Base-by-base conservation (phyloP, 2,113 vertebrate genomes). In the Cromileptes altivelis region DNA sequence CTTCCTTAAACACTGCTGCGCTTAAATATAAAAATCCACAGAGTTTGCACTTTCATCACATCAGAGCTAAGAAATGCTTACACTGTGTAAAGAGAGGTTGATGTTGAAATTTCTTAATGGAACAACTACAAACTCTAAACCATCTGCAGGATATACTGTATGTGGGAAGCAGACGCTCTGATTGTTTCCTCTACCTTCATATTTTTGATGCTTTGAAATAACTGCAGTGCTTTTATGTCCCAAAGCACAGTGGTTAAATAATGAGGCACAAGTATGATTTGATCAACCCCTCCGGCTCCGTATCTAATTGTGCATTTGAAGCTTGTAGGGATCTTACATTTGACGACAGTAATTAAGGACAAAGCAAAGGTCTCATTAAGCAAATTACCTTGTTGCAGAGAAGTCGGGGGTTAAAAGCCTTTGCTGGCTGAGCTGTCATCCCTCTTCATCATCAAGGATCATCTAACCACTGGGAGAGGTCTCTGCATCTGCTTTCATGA, bases 361-460 rank as follows among this genome's bases (percentile, higher is more conserved):
- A 75, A 85, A 86, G 57, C 75, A 89, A 85, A 86, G 84, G 76
- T 88, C 80, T 92, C 86, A 91, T 93, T 92, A 92, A 85, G 71
- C 57, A 86, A 90, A 91, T 91, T 81, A 90, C 88, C 75, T 82
- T 85, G 58, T 78, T 90, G 86, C 61, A 60, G 61, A 83, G 69
- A 90, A 91, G 80, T 88, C 68, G 25, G 33, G 65, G 77, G 81
- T 87, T 92, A 88, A 87, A 93, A 92, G 80, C 83, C 75, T 87
- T 88, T 6, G 40, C 70, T 82, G 73, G 78, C 58, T 78, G 55
- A 80, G 75, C 79, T 82, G 78, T 58, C 67, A 1, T 60, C 89
- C 62, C 60, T 71, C 69, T 82, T 88, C 75, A 87, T 84, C 81
- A 89, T 85, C 52, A 81, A 84, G 60, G 67, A 89, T 91, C 70